Evolutionary conservation across 1,140 invertebrate species (phyloP).

Genomic region (Drosophila subobscura): DNA sequence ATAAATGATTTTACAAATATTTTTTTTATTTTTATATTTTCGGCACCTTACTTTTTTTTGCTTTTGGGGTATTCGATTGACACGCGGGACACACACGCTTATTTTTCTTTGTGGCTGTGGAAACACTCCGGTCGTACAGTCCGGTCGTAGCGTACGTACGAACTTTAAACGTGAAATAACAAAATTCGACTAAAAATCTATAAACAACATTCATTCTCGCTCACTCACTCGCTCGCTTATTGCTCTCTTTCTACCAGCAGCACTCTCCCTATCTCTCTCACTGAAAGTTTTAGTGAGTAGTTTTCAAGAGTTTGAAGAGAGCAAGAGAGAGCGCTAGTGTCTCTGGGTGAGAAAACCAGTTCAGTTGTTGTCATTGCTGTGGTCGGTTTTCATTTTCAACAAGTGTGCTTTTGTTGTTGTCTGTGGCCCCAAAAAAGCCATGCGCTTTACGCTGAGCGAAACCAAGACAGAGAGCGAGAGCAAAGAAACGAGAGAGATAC

Average conservation of each 20-base stretch:
- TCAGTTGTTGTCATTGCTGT: constrained; percentile 49
- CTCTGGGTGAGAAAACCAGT: constrained; percentile 61
- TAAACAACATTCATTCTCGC: constrained; percentile 68
- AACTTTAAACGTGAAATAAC: constrained; percentile 82
- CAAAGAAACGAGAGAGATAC: not conserved
- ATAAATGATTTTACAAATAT: constrained; percentile 36
- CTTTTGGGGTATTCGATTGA: constrained; percentile 40
- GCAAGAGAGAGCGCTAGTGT: not conserved
- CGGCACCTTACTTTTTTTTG: not conserved
- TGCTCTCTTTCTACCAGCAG: not conserved
- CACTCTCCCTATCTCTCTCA: constrained; percentile 22
- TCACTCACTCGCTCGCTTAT: constrained; percentile 39
- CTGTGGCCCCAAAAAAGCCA: constrained; percentile 37
- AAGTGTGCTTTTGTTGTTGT: constrained; percentile 82
- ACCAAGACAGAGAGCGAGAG: constrained; percentile 4
- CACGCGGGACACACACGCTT: constrained; percentile 44
- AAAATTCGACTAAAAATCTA: constrained; percentile 83
- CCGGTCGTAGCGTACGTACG: constrained; percentile 74
- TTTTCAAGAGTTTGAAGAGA: not conserved
- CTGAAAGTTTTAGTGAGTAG: constrained; percentile 1
- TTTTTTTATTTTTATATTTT: not conserved
- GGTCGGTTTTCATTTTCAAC: constrained; percentile 80
- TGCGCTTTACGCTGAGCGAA: constrained; percentile 39
- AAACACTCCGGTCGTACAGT: constrained; percentile 58
- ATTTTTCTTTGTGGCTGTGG: constrained; percentile 39